A percentile compares a stretch with the other conserved stretches of the same genome.
These are phyloP conservation scores for Acanthurus leucopareius DNA, from an alignment of 2,797 vertebrate genomes.

Conservation along the genomic window DNA sequence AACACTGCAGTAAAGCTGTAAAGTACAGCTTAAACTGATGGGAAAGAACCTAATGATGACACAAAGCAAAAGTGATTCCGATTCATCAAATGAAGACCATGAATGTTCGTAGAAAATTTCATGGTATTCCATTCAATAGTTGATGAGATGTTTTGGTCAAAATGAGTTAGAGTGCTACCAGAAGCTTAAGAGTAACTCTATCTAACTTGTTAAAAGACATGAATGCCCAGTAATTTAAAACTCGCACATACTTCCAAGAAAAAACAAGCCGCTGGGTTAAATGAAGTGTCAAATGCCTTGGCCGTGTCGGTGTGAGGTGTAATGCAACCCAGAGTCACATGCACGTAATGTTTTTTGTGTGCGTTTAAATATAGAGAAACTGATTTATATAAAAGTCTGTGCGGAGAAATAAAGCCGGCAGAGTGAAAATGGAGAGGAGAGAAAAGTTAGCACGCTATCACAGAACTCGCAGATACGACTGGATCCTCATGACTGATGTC, in stretches of 20 bases:
- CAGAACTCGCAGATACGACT: constrained; percentile 36
- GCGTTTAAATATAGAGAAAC: constrained; percentile 79
- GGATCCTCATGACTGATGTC: constrained; percentile 48
- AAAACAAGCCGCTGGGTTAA: constrained; percentile 52
- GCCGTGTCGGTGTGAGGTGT: constrained; percentile 34
- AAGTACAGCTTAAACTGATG: neutral
- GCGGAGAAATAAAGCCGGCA: constrained; percentile 48
- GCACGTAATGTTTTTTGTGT: constrained; percentile 63
- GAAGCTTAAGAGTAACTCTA: constrained; percentile 46
- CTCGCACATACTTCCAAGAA: constrained; percentile 42
- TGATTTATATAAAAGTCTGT: constrained; percentile 60
- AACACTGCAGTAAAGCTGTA: neutral
- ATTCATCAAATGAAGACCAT: neutral
- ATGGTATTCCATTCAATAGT: neutral
- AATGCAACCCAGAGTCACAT: constrained; percentile 67
- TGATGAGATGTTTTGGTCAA: constrained; percentile 2
- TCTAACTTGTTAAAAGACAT: constrained; percentile 55
- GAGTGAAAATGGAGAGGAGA: constrained; percentile 68
- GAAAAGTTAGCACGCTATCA: constrained; percentile 69
- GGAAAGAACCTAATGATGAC: neutral
- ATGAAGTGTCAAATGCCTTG: constrained; percentile 50
- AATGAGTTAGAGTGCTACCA: constrained; percentile 14
- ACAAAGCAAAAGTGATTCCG: neutral
- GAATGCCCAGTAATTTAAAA: constrained; percentile 42
- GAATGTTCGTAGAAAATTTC: neutral